Evolutionary conservation across 2,888 invertebrate genomes (phyloP), one percentile per base, ranked within the genome.

Genomic region (Rhagium mordax): DNA sequence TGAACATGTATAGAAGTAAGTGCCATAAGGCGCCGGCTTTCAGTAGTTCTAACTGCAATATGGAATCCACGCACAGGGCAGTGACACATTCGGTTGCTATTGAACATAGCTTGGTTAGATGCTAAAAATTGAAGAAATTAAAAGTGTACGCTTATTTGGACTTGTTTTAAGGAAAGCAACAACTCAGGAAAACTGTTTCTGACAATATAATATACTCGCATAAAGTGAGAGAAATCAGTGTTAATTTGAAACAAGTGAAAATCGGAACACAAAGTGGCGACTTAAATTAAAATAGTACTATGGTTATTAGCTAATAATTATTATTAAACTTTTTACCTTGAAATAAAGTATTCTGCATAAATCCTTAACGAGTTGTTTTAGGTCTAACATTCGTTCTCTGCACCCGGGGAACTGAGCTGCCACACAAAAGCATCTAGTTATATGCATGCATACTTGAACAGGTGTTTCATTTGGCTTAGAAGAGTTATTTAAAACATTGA

Each of bases 401-500:
- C 98, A 99, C 53, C 93, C 94, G 78, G 95, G 93, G 90, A 99
- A 99, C 79, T 94, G 93, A 33, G 98, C 97, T 2, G 99, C 97
- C 3, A 99, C 98, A n/a, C 96, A 94, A 87, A 97, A 97, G 88
- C 98, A 98, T 71, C 93, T 93, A 16, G 97, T 95, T 78, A 97
- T 93, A 89, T 98, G 95, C 24, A 92, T 94, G 86, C 98, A 98
- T 80, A 98, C 98, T 89, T 94, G 94, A 49, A 97, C 97, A 69
- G 95, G 92, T 71, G 96, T 90, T 83, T 98, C 97, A 16, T 89
- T 90, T 0, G 93, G 90, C 84, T 92, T 93, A 18, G 95, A 94
- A 24, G 95, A 94, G 72, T 91, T 92, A 73, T 93, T 94, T 75
- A 99, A 89, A 20, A 99, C 96, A 24, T 96, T 94, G 62, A 97